Percentiles rank a stretch among this genome's conserved stretches.
Evolutionary conservation across 2,113 vertebrate species (phyloP).

Genomic region (Xenus cinereus): DNA sequence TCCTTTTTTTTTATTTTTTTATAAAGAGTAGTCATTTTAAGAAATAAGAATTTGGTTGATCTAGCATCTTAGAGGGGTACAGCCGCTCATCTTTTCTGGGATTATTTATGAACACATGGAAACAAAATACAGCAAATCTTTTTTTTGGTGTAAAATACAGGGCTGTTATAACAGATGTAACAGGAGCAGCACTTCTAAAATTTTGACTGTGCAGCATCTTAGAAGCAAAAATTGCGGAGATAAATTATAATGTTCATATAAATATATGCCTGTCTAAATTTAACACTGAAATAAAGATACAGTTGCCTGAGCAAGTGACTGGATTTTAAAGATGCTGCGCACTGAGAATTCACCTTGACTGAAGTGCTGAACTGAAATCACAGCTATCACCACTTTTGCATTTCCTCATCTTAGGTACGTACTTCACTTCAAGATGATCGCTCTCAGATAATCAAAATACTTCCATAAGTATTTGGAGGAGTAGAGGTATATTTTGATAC

Average conservation of each 20-base stretch:
- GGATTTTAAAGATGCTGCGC: neutral
- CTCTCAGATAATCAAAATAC: neutral
- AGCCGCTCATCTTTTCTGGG: neutral
- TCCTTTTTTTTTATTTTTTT: neutral
- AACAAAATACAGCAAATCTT: neutral
- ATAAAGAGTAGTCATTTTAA: neutral
- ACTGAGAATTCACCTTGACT: constrained; percentile 19
- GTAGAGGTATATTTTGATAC: neutral
- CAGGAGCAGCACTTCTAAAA: neutral
- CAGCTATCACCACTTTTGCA: neutral
- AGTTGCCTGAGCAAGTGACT: neutral
- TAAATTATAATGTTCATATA: neutral
- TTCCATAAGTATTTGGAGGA: neutral
- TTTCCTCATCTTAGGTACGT: neutral
- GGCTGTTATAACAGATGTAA: neutral
- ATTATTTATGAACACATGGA: neutral
- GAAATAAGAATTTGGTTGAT: neutral
- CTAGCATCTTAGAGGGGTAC: neutral
- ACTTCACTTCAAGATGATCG: neutral
- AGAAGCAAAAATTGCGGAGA: neutral
- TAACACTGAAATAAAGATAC: neutral
- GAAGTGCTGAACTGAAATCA: constrained; percentile 21
- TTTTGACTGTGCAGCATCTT: neutral
- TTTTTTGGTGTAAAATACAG: neutral
- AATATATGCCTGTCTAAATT: neutral